Evolutionary conservation across 2,888 invertebrate genomes (phyloP), one percentile per base, ranked within the genome.

Genomic region (Strigamia transsilvanica): DNA sequence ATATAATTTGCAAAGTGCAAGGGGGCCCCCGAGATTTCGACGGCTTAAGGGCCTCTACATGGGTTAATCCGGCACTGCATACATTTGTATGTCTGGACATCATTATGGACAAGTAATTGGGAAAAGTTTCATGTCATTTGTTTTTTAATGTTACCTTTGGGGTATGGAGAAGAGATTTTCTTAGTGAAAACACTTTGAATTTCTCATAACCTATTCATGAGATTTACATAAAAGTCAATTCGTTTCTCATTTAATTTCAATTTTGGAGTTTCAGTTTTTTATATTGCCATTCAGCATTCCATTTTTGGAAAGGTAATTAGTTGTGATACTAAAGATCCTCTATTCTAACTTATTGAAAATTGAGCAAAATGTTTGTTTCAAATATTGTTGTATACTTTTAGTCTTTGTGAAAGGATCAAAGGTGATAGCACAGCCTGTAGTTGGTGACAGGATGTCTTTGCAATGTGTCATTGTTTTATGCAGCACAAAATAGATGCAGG

Each of bases 151-250:
- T 66, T 23, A 18, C 61, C 61, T 12, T 23, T 23, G 61, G 61
- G 61, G 2, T 66, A 46, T 66, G 61, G 7, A 23, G 61, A 66
- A 66, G 23, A 66, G 61, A 66, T 66, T 66, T 66, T 46, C 42
- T 42, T 61, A 61, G 2, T 61, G 10, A 61, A 61, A 7, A n/a
- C 1, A 18, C 61, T 61, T 61, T 61, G 9, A 12, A 61, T 61
- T 61, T 61, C 61, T 66, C 61, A 66, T 66, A 66, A 66, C 61
- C 61, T 18, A 66, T 66, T 66, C 61, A 66, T 66, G 61, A 66
- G 23, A 66, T 66, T 66, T 66, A 18, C 61, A 66, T 66, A 66
- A 66, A 61, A 66, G 61, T 66, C 23, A 66, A 66, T 66, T 66
- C 18, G n/a, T 66, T 66, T 51, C 51, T 61, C 61, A 21, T 66